These are phyloP conservation scores for Pachypanchax playfairii DNA, from an alignment of 2,113 vertebrate genomes.

Conservation along the genomic window DNA sequence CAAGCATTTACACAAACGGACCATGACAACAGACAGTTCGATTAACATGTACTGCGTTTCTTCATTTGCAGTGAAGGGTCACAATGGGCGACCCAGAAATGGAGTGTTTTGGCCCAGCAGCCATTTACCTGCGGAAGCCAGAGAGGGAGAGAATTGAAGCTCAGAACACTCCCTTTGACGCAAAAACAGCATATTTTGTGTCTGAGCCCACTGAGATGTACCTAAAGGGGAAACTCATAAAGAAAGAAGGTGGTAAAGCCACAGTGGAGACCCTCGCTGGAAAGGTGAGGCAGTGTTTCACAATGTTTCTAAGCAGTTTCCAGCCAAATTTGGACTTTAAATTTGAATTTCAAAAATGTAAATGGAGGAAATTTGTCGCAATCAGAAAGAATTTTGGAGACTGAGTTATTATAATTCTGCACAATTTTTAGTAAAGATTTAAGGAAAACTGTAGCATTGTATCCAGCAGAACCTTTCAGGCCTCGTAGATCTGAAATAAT, in stretches of 20 bases:
- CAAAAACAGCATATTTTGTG: constrained; percentile 85
- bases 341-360: no score
- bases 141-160: constrained; percentile 86
- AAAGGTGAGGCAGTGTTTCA: constrained; percentile 76
- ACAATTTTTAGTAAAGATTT: no score
- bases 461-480: no score
- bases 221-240: constrained; percentile 83
- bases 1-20: no score
- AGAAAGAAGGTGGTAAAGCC: constrained; percentile 84
- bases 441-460: no score
- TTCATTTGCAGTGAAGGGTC: constrained; percentile 54
- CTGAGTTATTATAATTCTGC: neutral
- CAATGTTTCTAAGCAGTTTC: no score
- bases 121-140: constrained; percentile 86
- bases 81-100: constrained; percentile 88
- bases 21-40: no score
- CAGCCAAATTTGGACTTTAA: no score
- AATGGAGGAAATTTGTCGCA: no score
- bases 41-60: neutral
- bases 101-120: constrained; percentile 85
- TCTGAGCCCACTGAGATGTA: constrained; percentile 81
- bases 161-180: constrained; percentile 87
- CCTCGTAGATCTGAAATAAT: no score
- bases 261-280: constrained; percentile 82
- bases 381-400: no score